phyloP scores from a whole-genome alignment of 1,140 invertebrate species.

The Venustaconcha ellipsiformis region DNA sequence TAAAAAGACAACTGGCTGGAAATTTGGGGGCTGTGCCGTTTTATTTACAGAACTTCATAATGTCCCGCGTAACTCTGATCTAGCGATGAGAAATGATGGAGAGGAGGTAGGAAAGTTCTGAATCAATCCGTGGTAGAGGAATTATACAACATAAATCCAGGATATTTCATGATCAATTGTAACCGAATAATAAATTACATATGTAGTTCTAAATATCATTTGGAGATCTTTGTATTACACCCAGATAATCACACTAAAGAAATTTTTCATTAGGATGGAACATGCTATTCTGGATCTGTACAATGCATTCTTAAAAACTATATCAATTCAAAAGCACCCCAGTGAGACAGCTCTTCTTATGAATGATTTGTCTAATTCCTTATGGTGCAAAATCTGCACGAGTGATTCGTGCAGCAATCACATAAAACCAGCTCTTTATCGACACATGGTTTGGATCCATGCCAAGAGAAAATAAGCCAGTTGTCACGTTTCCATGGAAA shows the following conservation, averaged over 20 bases:
- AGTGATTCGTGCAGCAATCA: too few species aligned
- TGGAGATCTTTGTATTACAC: not conserved
- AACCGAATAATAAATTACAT: constrained; percentile 17
- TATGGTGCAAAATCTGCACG: too few species aligned
- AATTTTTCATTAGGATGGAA: constrained; percentile 33
- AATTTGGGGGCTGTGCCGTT: constrained; percentile 17
- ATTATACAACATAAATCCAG: not conserved
- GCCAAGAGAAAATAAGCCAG: too few species aligned
- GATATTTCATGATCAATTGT: constrained; percentile 24
- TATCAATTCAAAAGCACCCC: too few species aligned
- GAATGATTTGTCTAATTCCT: too few species aligned
- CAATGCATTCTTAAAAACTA: too few species aligned
- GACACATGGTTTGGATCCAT: too few species aligned
- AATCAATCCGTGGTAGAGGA: not conserved
- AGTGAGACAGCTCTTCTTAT: too few species aligned
- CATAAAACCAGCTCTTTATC: too few species aligned
- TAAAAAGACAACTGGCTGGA: constrained; percentile 10
- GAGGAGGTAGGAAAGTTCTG: not conserved
- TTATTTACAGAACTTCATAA: constrained; percentile 22
- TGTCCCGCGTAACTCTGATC: constrained; percentile 6
- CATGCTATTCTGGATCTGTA: not conserved
- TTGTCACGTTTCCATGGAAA: too few species aligned
- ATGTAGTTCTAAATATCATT: constrained; percentile 6
- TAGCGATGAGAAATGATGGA: not conserved
- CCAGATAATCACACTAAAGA: not conserved